Evolutionary conservation across 2,113 vertebrate genomes (phyloP), one percentile per base, ranked within the genome.

Genomic region (Silurus asotus): DNA sequence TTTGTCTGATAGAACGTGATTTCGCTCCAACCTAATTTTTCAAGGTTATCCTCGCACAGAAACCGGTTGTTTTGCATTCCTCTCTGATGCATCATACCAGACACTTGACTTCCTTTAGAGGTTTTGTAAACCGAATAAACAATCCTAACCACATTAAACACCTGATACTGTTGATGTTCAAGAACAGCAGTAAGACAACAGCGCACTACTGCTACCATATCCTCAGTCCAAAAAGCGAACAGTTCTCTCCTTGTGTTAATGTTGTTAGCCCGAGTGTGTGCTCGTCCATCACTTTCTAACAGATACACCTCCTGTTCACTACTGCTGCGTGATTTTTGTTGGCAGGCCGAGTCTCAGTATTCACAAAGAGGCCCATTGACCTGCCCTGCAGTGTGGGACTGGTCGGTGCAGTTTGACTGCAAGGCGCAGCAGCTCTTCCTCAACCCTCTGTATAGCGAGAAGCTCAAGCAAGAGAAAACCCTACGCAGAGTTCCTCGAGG

Each of bases 401-500:
- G 96, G 96, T 96, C 96, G 76, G 93, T 96, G 61, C 97, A 97
- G 94, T 97, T 97, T 93, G 95, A 96, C 92, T 85, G 91, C 81
- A 94, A 95, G 87, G 96, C 96, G 25, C 95, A 96, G 92, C 94
- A 89, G n/a, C 93, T 97, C 88, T 94, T 97, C 87, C 95, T 91
- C 90, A 97, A 96, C 93, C 96, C 96, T 89, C 91, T 97, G 88
- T 97, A 97, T 87, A 87, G 91, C 83, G 95, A 95, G 84, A 97
- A 96, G 88, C 92, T 95, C 81, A 96, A 95, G 88, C 90, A 91
- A 74, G 96, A 97, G 81, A 95, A 88, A 90, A 86, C 74, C 72
- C 92, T 92, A 19, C 90, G 93, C 84, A 97, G 93, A 92, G 92
- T 92, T 80, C n/a, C 90, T 48, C 93, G 93, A 37, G 93, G 93